Evolutionary conservation across 2,113 vertebrate species (phyloP).

Genomic region (Thamnaconus septentrionalis): DNA sequence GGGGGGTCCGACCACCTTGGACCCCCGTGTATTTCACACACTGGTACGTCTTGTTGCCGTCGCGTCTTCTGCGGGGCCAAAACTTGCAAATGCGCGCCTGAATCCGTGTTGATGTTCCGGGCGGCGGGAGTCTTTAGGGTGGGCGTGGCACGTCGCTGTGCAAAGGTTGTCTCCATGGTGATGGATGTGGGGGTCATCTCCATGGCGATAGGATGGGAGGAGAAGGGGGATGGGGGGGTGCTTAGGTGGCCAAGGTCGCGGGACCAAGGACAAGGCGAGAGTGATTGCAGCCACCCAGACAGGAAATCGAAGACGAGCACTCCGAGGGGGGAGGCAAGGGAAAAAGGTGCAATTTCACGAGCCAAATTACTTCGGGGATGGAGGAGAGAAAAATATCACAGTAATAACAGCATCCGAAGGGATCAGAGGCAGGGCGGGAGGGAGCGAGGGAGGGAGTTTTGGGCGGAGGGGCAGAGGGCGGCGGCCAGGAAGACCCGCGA

Average conservation of each 20-base stretch:
- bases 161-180: constrained; percentile 67
- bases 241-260: constrained; percentile 68
- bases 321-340: constrained; percentile 46
- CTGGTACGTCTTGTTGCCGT: no score
- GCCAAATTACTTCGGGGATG: constrained; percentile 77
- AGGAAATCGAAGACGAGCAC: constrained; percentile 78
- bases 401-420: constrained; percentile 59
- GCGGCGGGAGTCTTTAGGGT: constrained; percentile 37
- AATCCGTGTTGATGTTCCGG: neutral
- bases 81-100: neutral
- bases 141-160: constrained; percentile 48
- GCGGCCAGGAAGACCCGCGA: constrained; percentile 30
- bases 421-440: constrained; percentile 31
- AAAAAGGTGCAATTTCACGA: constrained; percentile 74
- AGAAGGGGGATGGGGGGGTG: constrained; percentile 37
- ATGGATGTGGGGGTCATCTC: constrained; percentile 72
- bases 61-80: no score
- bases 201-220: constrained; percentile 65
- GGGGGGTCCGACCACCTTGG: no score
- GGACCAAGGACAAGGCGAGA: constrained; percentile 69
- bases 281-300: constrained; percentile 75
- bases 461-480: constrained; percentile 15
- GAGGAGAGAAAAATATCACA: constrained; percentile 72
- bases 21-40: no score
- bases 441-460: neutral